Evolutionary conservation across 2,113 vertebrate genomes (phyloP), one percentile per base, ranked within the genome.

Genomic region (Mandrillus leucophaeus): DNA sequence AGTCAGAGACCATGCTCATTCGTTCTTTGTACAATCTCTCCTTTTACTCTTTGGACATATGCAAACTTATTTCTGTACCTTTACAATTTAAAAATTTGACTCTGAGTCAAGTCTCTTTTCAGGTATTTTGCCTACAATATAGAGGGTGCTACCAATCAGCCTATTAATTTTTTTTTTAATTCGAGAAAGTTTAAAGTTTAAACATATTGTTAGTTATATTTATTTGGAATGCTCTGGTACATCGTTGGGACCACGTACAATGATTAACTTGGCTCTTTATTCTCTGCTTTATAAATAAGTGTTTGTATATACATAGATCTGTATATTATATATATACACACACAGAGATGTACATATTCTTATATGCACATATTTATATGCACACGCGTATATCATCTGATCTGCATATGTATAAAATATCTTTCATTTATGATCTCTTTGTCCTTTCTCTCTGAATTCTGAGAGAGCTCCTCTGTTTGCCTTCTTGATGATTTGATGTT

Each of bases 11-110:
- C 32, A 23, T 23, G 52, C 20, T 79, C n/a, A 64, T 8, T 79
- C 84, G 38, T 35, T 90, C 59, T 72, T 76, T 38, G 45, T 22
- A 17, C 43, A 72, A 12, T 72, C 35, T 72, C 64, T 80, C 55
- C 23, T 92, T 92, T 84, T 38, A 14, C 50, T 84, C 76, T 88
- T 72, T 55, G 38, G 30, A 55, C 43, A 72, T 59, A 40, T 1
- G 9, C 84, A 68, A 88, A 40, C 57, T 59, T 59, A 82, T 73
- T 84, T 59, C 78, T 79, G 2, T 59, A 35, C 73, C 27, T 35
- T 75, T 91, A 20, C 82, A 66, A 68, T 94, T 91, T 88, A 91
- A 81, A 80, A 87, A 68, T 73, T 75, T 80, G 55, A 80, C 88
- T 61, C 72, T 75, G 45, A 81, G 16, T 73, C 83, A 75, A 16